A percentile compares a stretch with the other conserved stretches of the same genome.
These are phyloP conservation scores for Meteorus colon DNA, from an alignment of 2,888 invertebrate genomes.

Conservation along the genomic window DNA sequence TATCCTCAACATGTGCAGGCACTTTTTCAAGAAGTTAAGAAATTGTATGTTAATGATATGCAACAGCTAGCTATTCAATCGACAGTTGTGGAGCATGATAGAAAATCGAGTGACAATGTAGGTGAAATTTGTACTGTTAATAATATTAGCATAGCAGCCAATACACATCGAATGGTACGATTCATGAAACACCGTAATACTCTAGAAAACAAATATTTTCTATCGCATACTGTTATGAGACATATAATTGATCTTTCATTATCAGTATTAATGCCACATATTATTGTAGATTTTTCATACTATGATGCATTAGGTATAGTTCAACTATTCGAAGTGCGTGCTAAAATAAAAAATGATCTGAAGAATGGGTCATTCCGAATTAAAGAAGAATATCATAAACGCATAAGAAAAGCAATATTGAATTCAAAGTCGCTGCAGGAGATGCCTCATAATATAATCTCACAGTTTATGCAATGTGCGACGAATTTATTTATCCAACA, in stretches of 20 bases:
- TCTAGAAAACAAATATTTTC: constrained; percentile 60
- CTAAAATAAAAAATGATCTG: constrained; percentile 63
- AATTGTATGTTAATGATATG: constrained; percentile 62
- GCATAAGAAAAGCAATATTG: constrained; percentile 64
- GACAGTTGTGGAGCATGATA: constrained; percentile 33
- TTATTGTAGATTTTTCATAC: constrained; percentile 67
- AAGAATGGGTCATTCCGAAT: constrained; percentile 70
- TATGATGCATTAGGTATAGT: constrained; percentile 56
- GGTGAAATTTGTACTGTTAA: not conserved
- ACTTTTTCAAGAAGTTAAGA: constrained; percentile 59
- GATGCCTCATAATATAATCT: constrained; percentile 64
- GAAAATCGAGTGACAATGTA: not conserved
- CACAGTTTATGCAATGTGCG: constrained; percentile 70
- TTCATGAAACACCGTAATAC: constrained; percentile 47
- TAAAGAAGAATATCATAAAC: constrained; percentile 73
- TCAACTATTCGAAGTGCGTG: constrained; percentile 61
- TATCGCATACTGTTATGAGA: constrained; percentile 60
- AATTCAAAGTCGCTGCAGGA: constrained; percentile 52
- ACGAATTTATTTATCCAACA: constrained; percentile 76
- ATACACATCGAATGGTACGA: not conserved
- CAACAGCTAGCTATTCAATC: constrained; percentile 51
- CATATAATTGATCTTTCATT: constrained; percentile 62
- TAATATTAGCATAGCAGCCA: not conserved
- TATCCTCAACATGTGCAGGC: constrained; percentile 55
- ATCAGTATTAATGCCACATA: constrained; percentile 67